Evolutionary conservation across 2,888 invertebrate genomes (phyloP), one percentile per base, ranked within the genome.

Genomic region (Aphidius colemani): DNA sequence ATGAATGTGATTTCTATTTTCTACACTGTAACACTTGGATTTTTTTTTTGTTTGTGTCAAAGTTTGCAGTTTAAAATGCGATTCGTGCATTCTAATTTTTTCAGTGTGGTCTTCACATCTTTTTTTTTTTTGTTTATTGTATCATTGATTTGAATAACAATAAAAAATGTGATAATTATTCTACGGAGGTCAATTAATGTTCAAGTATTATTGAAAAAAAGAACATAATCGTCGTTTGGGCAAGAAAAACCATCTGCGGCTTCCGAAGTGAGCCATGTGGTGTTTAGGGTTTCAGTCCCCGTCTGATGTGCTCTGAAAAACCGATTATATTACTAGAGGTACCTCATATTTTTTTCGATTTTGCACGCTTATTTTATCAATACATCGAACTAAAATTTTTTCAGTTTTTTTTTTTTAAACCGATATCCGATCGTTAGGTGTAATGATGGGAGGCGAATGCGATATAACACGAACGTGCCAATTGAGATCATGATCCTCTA

Each of bases 181-280:
- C 1, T 5, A 30, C 30, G 5, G 5, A 30, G 5, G 5, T 5
- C 30, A 30, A 5, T 30, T 30, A 30, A 30, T 30, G 30, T 30
- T 5, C 30, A 30, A 5, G 3, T 5, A 30, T 30, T 30, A 3
- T 57, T 39, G 46, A 70, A 71, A 75, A 74, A 76, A 75, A 70
- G 71, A 73, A 71, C 69, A 75, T 78, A 78, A 78, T 78, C 76
- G 78, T 72, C 73, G 73, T 71, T 50, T 72, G 75, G 72, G 41
- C 56, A 56, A 45, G 56, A 75, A 72, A 75, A 76, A 77, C 78
- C 79, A 79, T 79, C 79, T 79, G 79, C 78, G 79, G 78, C 76
- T 78, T 76, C 77, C 73, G 75, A 77, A 71, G 73, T 71, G 74
- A 56, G 65, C 63, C 64, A 63, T 66, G 63, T 66, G 66, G 58